phyloP scores from a whole-genome alignment of 2,888 invertebrate genomes.

The Taenaris catops region DNA sequence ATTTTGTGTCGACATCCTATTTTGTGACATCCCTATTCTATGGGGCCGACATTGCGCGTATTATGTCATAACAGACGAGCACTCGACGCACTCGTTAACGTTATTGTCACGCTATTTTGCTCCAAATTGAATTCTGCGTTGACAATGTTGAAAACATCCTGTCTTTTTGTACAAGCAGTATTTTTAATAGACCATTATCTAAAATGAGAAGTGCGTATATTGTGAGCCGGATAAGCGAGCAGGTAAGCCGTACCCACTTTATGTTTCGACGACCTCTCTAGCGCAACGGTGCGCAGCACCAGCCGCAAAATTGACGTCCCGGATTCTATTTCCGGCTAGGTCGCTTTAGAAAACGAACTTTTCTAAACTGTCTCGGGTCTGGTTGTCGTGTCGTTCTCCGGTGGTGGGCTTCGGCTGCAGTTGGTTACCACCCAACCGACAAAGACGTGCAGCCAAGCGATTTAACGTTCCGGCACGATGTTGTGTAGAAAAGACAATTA shows the following conservation, averaged over 20 bases:
- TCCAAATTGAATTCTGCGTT: slow-evolving; percentile 69
- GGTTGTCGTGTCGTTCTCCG: too few species aligned
- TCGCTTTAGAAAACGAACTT: too few species aligned
- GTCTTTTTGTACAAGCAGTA: slow-evolving; percentile 46
- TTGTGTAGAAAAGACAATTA: too few species aligned
- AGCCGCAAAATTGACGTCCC: too few species aligned
- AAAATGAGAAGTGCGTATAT: slow-evolving; percentile 27
- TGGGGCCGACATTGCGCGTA: slow-evolving; percentile 69
- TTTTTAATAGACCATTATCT: slow-evolving; percentile 33
- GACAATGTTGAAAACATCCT: slow-evolving; percentile 72
- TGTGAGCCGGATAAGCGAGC: slow-evolving; percentile 25
- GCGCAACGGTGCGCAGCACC: too few species aligned
- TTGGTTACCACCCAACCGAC: too few species aligned
- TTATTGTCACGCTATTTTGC: slow-evolving; percentile 62
- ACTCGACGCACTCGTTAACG: slow-evolving; percentile 52
- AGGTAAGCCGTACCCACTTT: slow-evolving; percentile 11
- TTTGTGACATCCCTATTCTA: slow-evolving; percentile 7
- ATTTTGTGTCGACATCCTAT: too few species aligned
- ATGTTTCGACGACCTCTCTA: background rate
- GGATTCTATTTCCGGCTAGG: too few species aligned
- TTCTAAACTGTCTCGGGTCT: too few species aligned
- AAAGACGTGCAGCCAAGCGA: too few species aligned
- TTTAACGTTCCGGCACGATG: too few species aligned
- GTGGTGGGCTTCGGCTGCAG: too few species aligned
- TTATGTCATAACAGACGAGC: slow-evolving; percentile 77